phyloP scores from a whole-genome alignment of 37 sponge, comb jelly and placozoan genomes.

The Eunapius fragilis region DNA sequence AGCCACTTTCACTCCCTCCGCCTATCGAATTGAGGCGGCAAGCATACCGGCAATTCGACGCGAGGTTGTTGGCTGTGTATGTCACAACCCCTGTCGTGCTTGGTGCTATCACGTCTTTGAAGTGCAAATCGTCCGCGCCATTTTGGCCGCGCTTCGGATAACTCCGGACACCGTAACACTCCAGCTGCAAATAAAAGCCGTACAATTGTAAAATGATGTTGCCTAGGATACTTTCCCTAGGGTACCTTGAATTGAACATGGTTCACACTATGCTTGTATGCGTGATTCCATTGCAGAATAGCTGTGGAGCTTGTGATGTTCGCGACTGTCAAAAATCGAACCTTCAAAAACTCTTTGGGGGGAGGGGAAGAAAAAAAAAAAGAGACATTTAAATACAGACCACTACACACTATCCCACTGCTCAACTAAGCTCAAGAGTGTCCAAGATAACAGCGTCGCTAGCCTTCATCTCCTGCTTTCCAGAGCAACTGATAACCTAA shows the following conservation, averaged over 20 bases:
- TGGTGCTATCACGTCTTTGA: conserved; percentile 14
- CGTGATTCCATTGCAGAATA: conserved; percentile 45
- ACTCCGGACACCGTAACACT: conserved; percentile 30
- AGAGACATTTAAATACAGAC: not conserved
- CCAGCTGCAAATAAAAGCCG: no score
- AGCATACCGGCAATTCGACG: conserved; percentile 41
- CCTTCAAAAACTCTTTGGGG: conserved; percentile 43
- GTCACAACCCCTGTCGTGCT: conserved; percentile 20
- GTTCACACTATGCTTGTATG: conserved; percentile 36
- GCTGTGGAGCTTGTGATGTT: conserved; percentile 25
- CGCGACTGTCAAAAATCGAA: conserved; percentile 25
- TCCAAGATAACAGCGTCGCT: not conserved
- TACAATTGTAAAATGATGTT: conserved; percentile 1
- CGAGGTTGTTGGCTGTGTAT: conserved; percentile 9
- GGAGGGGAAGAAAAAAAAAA: not conserved
- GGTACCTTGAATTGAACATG: conserved; percentile 51
- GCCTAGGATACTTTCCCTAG: not conserved
- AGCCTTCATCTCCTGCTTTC: not conserved
- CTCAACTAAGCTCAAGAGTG: not conserved
- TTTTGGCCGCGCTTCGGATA: conserved; percentile 6
- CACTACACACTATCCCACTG: not conserved
- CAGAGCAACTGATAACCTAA: not conserved
- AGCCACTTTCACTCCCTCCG: conserved; percentile 7
- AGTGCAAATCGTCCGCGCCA: not conserved
- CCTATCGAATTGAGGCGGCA: conserved; percentile 45